Evolutionary conservation across 2,113 vertebrate species (phyloP).

Genomic region (Chionodraco myersi): DNA sequence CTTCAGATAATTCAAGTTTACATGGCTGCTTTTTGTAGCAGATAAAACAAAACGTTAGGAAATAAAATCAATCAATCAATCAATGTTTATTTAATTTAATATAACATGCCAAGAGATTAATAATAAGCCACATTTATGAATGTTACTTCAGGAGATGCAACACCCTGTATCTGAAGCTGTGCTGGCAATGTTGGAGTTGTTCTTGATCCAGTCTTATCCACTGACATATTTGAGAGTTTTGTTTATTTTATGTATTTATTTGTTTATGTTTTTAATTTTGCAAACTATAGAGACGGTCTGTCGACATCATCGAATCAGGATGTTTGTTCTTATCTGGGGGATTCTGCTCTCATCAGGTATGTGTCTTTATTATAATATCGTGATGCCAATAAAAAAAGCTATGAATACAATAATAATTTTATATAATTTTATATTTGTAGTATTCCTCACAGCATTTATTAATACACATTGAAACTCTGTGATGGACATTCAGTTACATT

Average conservation of each 20-base stretch:
- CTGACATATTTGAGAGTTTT: neutral
- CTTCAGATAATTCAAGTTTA: neutral
- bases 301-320: neutral
- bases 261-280: neutral
- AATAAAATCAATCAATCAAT: too few relatives aligned
- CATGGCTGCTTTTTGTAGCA: neutral
- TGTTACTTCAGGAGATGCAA: neutral
- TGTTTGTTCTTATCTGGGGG: conserved; percentile 28
- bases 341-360: conserved; percentile 49
- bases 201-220: conserved; percentile 6
- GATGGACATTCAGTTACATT: too few relatives aligned
- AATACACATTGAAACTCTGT: neutral
- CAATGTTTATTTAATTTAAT: too few relatives aligned
- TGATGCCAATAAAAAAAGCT: neutral
- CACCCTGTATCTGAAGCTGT: conserved; percentile 21
- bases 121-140: neutral
- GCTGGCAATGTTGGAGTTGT: neutral
- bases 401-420: too few relatives aligned
- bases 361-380: neutral
- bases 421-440: neutral
- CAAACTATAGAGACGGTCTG: neutral
- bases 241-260: too few relatives aligned
- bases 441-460: neutral
- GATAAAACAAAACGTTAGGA: too few relatives aligned
- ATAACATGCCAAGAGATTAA: neutral